These are phyloP conservation scores for Lucinisca nassula DNA, from an alignment of 2,888 invertebrate species.

Conservation along the genomic window DNA sequence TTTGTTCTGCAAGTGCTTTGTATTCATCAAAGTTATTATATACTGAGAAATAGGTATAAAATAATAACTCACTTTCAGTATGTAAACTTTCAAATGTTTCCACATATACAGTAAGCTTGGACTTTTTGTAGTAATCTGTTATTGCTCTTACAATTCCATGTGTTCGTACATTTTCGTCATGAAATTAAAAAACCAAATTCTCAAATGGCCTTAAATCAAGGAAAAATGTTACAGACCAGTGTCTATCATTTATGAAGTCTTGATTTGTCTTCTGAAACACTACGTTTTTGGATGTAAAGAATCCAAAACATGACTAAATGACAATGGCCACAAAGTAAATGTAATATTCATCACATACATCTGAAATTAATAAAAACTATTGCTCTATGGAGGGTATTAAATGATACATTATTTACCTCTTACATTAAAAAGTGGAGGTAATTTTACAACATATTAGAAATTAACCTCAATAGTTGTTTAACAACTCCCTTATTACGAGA, in stretches of 20 bases:
- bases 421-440: too few relatives aligned
- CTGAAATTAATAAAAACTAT: too few relatives aligned
- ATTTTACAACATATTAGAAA: too few relatives aligned
- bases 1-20: neutral
- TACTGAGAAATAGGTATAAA: neutral
- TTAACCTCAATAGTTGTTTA: too few relatives aligned
- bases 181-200: conserved; percentile 16
- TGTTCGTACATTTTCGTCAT: neutral
- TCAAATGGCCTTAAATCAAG: conserved; percentile 30
- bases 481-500: too few relatives aligned
- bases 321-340: too few relatives aligned
- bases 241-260: neutral
- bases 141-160: neutral
- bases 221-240: conserved; percentile 41
- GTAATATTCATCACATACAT: neutral
- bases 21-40: conserved; percentile 15
- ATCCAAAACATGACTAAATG: too few relatives aligned
- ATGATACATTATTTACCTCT: too few relatives aligned
- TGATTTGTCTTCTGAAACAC: conserved; percentile 39
- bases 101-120: neutral
- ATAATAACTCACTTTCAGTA: neutral
- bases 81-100: conserved; percentile 17
- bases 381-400: too few relatives aligned
- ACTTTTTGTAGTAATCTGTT: neutral
- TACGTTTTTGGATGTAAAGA: neutral